Percentiles rank a stretch among this genome's conserved stretches.
Evolutionary conservation across 1,140 invertebrate species (phyloP).

Genomic region (Zaprionus davidi): DNA sequence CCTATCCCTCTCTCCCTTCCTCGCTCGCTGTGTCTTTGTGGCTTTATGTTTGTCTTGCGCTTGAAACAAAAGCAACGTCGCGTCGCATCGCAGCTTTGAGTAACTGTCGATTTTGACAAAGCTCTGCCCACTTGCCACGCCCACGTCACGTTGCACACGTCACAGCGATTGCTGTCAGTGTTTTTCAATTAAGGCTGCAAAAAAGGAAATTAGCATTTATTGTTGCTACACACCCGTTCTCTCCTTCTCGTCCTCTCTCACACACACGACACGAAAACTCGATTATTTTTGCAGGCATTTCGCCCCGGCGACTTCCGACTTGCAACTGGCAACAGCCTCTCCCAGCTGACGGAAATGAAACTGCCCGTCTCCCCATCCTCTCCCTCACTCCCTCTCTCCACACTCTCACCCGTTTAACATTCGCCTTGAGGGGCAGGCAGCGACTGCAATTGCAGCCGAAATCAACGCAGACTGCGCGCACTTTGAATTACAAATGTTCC

Average conservation of each 20-base stretch:
- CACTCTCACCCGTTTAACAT: not conserved
- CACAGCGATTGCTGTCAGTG: constrained; percentile 64
- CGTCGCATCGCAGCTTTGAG: constrained; percentile 32
- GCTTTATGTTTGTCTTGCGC: constrained; percentile 36
- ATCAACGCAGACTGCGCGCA: constrained; percentile 62
- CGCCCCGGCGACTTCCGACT: constrained; percentile 39
- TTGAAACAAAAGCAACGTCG: constrained; percentile 43
- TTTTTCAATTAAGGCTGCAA: constrained; percentile 70
- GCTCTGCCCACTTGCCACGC: constrained; percentile 15
- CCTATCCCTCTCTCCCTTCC: not conserved
- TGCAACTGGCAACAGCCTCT: constrained; percentile 28
- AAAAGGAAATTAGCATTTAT: constrained; percentile 78
- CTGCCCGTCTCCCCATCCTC: constrained; percentile 44
- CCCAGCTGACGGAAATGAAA: constrained; percentile 68
- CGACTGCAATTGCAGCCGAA: constrained; percentile 41
- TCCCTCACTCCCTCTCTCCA: not conserved
- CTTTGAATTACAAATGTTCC: constrained; percentile 77
- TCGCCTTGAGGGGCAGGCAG: not conserved
- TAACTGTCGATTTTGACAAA: constrained; percentile 76
- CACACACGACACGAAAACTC: constrained; percentile 50
- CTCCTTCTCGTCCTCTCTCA: not conserved
- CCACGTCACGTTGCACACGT: not conserved
- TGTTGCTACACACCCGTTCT: constrained; percentile 44
- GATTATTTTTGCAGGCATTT: constrained; percentile 61
- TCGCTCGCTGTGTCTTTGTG: not conserved